Evolutionary conservation across 2,797 vertebrate genomes (phyloP).

Genomic region (Gadopsis marmoratus): DNA sequence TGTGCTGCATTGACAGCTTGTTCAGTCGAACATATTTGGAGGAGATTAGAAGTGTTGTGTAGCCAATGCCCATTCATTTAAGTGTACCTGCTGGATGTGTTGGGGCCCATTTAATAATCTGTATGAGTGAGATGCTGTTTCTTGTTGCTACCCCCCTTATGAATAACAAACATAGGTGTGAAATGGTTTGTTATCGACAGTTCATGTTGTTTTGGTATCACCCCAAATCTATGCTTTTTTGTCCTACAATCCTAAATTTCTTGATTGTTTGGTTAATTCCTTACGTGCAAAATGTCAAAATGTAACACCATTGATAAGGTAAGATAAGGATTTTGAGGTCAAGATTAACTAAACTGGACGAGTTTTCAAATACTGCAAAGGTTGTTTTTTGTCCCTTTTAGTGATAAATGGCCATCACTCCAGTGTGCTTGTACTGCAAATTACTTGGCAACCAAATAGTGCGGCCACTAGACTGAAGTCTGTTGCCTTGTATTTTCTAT

Average conservation of each 20-base stretch:
- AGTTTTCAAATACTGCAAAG: background rate
- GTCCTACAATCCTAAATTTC: background rate
- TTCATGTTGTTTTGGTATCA: background rate
- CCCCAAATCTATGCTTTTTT: background rate
- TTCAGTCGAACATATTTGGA: background rate
- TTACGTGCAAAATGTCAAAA: background rate
- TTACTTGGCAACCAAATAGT: too few relatives aligned
- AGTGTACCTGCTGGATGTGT: background rate
- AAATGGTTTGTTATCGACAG: background rate
- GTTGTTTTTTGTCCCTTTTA: background rate
- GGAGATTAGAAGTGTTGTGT: background rate
- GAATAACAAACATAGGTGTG: background rate
- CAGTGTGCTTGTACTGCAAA: background rate
- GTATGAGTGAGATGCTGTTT: background rate
- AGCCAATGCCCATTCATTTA: background rate
- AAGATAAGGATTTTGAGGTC: background rate
- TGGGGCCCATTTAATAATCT: background rate
- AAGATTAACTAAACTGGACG: background rate
- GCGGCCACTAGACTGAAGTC: background rate
- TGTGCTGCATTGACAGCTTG: background rate
- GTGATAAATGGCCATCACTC: background rate
- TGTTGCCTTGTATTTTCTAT: background rate
- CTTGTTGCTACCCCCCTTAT: background rate
- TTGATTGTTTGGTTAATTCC: background rate
- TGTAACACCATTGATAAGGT: background rate